Base-by-base conservation (phyloP, 2,113 vertebrate genomes). In the Syngnathus scovelli region DNA sequence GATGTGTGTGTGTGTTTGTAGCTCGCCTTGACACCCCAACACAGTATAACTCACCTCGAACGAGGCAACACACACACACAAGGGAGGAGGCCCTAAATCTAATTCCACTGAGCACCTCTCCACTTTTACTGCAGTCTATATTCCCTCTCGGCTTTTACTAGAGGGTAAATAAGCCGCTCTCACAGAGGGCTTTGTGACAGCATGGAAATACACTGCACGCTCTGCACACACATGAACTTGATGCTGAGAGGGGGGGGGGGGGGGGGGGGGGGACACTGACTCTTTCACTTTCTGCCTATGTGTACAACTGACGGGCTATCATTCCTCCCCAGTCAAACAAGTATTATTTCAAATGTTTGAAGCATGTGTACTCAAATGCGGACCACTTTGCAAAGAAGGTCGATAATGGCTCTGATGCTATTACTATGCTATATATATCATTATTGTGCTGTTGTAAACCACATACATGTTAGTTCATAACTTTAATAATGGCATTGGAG, bases 81-180 rank as follows among this genome's bases (percentile, higher is more conserved):
- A 67, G 63, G 46, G 76, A 81, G 75, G 75, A 39, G 65, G 77
- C 85, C 74, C 69, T 87, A 88, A 90, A 88, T 88, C 82, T 87
- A 86, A 82, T 74, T 83, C 81, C 82, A 72, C 69, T 71, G 78
- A 87, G 76, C 69, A 77, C 76, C 64, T 78, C 76, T 82, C 76
- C 71, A 75, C 71, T 85, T 89, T 87, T 86, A 87, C 80, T 82
- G 80, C 80, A 75, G 81, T 70, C 81, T 88, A 87, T 83, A 81
- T 80, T 89, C 84, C 86, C 81, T 85, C 84, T 90, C 80, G 66
- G 78, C 85, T 90, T 90, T 91, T 91, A 90, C 89, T 90, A 89
- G 86, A 84, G 82, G 83, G 83, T 89, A 91, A 90, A 91, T 83
- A 90, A 78, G 78, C 76, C 63, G 75, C 81, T 86, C 83, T 90